A percentile compares a stretch with the other conserved stretches of the same genome.
These are phyloP conservation scores for Trachemys scripta DNA, from an alignment of 2,113 vertebrate species.

Conservation along the genomic window DNA sequence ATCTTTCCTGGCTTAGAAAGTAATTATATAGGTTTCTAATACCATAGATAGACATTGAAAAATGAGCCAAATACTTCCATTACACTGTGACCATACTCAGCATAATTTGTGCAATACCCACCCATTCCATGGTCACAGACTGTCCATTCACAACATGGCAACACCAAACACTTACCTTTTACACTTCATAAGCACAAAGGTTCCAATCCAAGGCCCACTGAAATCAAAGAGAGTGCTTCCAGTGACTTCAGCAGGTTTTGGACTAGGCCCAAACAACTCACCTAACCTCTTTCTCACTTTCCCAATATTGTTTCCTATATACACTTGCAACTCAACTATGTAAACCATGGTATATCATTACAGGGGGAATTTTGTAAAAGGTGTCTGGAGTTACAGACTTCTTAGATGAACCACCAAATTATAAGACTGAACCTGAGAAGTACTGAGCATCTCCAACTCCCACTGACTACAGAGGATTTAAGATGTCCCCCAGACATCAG, in stretches of 20 bases:
- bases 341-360: neutral
- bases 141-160: neutral
- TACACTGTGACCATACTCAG: neutral
- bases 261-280: neutral
- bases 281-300: neutral
- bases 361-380: neutral
- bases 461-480: neutral
- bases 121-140: neutral
- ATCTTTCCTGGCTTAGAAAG: neutral
- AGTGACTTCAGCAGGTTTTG: neutral
- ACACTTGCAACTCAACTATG: neutral
- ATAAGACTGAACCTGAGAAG: neutral
- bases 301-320: neutral
- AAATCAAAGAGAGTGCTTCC: neutral
- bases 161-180: neutral
- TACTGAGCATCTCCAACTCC: neutral
- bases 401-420: neutral
- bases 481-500: neutral
- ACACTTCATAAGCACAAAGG: neutral
- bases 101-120: neutral
- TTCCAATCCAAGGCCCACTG: neutral
- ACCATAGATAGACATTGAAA: neutral
- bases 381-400: neutral
- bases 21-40: neutral
- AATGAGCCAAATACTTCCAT: neutral